Conservation (phyloP, 1,140 invertebrate species). For the Pseudomyrmex dendroicus region DNA sequence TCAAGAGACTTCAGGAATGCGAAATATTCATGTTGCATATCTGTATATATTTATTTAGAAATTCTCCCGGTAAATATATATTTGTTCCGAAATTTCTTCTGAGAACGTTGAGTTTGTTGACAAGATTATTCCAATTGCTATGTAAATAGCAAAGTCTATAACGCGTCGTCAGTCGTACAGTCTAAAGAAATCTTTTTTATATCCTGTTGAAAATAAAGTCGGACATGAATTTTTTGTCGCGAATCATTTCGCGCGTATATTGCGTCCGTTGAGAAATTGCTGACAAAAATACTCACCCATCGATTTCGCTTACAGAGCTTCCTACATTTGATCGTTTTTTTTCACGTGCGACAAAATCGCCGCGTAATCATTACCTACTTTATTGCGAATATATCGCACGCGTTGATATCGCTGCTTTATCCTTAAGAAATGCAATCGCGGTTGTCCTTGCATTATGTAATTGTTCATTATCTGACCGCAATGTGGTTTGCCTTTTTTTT, state of each 20-base stretch:
- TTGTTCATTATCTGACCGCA: not conserved
- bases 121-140: not conserved
- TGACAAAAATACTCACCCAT: constrained; percentile 52
- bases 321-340: constrained; percentile 55
- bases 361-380: not conserved
- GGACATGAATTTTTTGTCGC: constrained; percentile 63
- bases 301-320: constrained; percentile 34
- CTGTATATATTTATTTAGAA: not conserved
- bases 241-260: not conserved
- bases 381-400: not conserved
- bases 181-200: constrained; percentile 29
- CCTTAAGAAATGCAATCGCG: not conserved
- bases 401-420: not conserved
- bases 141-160: no score
- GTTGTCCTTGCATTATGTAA: not conserved
- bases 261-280: not conserved
- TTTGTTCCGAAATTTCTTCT: not conserved
- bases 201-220: constrained; percentile 63
- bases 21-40: not conserved
- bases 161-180: not conserved
- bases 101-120: constrained; percentile 3
- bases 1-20: not conserved
- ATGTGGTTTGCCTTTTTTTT: not conserved
- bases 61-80: not conserved
- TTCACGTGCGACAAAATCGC: not conserved